These are phyloP conservation scores for Corythornis madagascariensis DNA, from an alignment of 2,113 vertebrate genomes.

Conservation along the genomic window DNA sequence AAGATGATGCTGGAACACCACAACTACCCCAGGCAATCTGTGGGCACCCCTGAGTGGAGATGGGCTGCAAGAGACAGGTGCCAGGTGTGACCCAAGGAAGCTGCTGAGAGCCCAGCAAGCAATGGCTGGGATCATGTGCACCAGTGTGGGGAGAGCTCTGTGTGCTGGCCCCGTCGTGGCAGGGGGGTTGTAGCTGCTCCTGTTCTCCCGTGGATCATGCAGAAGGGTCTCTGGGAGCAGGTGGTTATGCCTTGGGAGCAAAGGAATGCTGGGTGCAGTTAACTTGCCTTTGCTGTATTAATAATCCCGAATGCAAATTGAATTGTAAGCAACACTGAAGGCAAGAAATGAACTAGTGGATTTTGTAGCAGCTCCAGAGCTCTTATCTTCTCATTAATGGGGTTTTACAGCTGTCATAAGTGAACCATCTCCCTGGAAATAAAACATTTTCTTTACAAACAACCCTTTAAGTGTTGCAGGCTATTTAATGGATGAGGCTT, in stretches of 20 bases:
- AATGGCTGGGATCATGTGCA: accelerated
- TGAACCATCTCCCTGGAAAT: slow-evolving; percentile 27
- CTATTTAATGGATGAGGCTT: background rate
- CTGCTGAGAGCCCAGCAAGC: background rate
- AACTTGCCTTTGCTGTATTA: background rate
- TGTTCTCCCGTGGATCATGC: background rate
- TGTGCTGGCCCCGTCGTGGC: background rate
- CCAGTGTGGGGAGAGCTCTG: background rate
- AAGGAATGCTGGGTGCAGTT: background rate
- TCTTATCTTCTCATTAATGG: slow-evolving; percentile 9
- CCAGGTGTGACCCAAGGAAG: background rate
- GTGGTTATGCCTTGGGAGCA: background rate
- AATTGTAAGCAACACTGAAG: background rate
- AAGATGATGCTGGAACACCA: background rate
- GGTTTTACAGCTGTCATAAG: background rate
- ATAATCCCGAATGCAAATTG: background rate
- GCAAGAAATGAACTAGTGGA: background rate
- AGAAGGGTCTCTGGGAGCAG: background rate
- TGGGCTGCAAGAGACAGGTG: background rate
- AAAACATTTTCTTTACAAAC: background rate
- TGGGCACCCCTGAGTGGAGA: background rate
- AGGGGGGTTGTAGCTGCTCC: background rate
- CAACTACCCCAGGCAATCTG: background rate
- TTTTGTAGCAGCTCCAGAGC: background rate
- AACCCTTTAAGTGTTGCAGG: background rate